Conservation (phyloP, 2,797 vertebrate species). For the Choloepus didactylus region DNA sequence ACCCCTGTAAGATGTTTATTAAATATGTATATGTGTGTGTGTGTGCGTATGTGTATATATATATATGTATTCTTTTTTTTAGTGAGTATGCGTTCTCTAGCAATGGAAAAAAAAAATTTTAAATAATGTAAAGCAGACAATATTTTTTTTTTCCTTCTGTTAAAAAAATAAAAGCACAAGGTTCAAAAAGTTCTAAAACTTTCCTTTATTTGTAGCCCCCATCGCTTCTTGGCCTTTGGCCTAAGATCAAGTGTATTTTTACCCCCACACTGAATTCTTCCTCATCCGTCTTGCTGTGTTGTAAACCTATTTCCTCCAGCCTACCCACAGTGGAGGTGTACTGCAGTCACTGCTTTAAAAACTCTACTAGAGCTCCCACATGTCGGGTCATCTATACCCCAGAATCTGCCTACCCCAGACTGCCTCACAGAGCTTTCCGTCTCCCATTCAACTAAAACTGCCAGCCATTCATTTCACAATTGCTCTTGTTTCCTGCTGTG, state of each 20-base stretch:
- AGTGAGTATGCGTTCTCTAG: not conserved
- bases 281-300: not conserved
- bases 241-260: not conserved
- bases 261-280: not conserved
- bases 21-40: not conserved
- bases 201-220: not conserved
- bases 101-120: not conserved
- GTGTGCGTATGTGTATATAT: not conserved
- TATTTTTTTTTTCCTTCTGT: not conserved
- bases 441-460: not conserved
- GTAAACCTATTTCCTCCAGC: not conserved
- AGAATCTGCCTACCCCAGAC: rapidly evolving
- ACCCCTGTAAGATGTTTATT: not conserved
- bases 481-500: not conserved
- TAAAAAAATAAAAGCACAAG: not conserved
- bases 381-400: not conserved
- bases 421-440: not conserved
- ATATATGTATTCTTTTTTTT: not conserved
- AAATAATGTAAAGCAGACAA: not conserved
- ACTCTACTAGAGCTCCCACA: not conserved
- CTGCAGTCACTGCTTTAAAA: not conserved
- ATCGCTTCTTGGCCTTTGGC: too few species aligned
- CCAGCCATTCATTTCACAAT: not conserved
- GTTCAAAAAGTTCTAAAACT: not conserved
- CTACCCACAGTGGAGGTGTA: not conserved